Evolutionary conservation across 2,797 vertebrate genomes (phyloP).

Genomic region (Pipistrellus pygmaeus): DNA sequence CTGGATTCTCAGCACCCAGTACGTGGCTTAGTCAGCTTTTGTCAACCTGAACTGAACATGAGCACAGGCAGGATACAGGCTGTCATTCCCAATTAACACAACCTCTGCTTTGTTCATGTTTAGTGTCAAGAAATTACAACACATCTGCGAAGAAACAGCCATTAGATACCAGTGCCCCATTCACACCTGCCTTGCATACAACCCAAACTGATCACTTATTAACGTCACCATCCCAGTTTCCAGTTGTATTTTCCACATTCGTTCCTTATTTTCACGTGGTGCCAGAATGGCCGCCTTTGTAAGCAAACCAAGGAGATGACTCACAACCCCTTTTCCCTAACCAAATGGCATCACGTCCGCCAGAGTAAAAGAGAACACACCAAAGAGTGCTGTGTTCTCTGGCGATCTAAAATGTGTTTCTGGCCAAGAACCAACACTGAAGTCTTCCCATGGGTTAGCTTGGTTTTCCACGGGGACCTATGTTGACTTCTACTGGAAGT

Average conservation of each 20-base stretch:
- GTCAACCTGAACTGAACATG: slow-evolving; percentile 54
- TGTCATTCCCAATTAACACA: slow-evolving; percentile 78
- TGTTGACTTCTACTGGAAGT: slow-evolving; percentile 79
- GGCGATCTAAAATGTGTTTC: background rate
- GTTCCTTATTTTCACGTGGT: slow-evolving; percentile 79
- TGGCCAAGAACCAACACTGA: slow-evolving; percentile 54
- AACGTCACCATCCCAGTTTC: slow-evolving; percentile 60
- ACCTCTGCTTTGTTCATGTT: slow-evolving; percentile 74
- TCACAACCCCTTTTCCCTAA: slow-evolving; percentile 66
- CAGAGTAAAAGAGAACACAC: background rate
- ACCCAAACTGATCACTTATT: background rate
- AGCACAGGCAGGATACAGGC: slow-evolving; percentile 63
- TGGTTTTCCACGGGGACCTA: slow-evolving; percentile 68
- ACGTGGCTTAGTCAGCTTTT: slow-evolving; percentile 61
- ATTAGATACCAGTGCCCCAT: slow-evolving; percentile 68
- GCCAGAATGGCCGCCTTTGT: slow-evolving; percentile 79
- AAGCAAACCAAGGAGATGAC: slow-evolving; percentile 83
- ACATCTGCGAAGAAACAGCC: slow-evolving; percentile 77
- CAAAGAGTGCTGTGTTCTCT: background rate
- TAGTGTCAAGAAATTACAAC: slow-evolving; percentile 82
- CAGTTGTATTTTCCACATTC: slow-evolving; percentile 70
- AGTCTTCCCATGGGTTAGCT: slow-evolving; percentile 66
- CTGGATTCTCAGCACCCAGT: background rate
- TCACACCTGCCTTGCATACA: slow-evolving; percentile 31
- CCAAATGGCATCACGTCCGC: slow-evolving; percentile 8